Percentiles rank a stretch among this genome's conserved stretches.
Evolutionary conservation across 2,888 invertebrate species (phyloP).

Genomic region (Chydorus sphaericus): DNA sequence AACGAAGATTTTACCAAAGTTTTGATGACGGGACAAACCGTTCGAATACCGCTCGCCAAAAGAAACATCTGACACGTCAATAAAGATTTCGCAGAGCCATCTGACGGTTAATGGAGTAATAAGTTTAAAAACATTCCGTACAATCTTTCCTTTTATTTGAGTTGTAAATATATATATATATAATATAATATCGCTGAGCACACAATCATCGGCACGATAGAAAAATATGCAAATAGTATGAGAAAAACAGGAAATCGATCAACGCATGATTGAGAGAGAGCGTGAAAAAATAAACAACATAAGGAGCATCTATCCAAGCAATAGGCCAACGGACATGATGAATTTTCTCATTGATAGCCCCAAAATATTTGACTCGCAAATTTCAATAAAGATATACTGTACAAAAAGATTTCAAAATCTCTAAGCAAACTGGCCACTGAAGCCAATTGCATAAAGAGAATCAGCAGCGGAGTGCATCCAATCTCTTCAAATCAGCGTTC

Average conservation of each 20-base stretch:
- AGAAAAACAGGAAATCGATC: not conserved
- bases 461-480: not conserved
- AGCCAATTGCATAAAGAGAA: not conserved
- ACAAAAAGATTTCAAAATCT: not conserved
- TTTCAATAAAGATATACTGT: not conserved
- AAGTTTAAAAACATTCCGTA: too few relatives aligned
- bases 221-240: not conserved
- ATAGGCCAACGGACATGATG: too few relatives aligned
- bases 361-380: too few relatives aligned
- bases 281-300: not conserved
- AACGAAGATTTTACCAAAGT: too few relatives aligned
- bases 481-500: not conserved
- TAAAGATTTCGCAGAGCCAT: not conserved
- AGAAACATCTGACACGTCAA: slow-evolving; percentile 1
- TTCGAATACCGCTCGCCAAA: not conserved
- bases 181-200: too few relatives aligned
- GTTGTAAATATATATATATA: not conserved
- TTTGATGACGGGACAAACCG: too few relatives aligned
- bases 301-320: too few relatives aligned
- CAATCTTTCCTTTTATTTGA: not conserved
- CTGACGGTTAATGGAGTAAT: not conserved
- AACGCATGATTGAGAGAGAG: not conserved
- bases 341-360: too few relatives aligned
- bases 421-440: not conserved
- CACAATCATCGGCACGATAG: not conserved